Evolutionary conservation across 2,888 invertebrate genomes (phyloP).

Genomic region (Mesorhabditis belari): DNA sequence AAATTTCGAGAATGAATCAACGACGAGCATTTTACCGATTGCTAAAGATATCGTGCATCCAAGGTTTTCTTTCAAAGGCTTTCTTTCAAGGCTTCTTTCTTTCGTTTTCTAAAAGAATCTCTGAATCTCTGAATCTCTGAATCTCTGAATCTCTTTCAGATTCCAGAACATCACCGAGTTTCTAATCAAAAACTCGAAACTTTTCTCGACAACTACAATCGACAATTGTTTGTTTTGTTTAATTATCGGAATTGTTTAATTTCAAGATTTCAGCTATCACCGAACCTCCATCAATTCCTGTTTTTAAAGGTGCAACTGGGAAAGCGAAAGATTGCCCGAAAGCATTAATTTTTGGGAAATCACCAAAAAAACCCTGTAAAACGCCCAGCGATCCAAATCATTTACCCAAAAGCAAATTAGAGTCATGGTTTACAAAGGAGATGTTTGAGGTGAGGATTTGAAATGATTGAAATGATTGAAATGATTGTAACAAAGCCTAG

Average conservation of each 20-base stretch:
- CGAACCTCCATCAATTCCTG: background rate
- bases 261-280: background rate
- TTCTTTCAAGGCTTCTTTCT: background rate
- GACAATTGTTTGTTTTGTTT: background rate
- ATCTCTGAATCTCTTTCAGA: too few relatives aligned
- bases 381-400: slow-evolving; percentile 37
- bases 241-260: background rate
- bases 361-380: slow-evolving; percentile 18
- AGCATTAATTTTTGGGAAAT: slow-evolving; percentile 10
- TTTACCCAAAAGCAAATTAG: slow-evolving; percentile 26
- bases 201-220: background rate
- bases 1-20: background rate
- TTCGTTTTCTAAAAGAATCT: too few relatives aligned
- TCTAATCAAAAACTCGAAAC: background rate
- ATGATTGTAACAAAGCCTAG: too few relatives aligned
- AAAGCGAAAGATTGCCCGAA: slow-evolving; percentile 9
- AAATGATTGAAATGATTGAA: too few relatives aligned
- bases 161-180: background rate
- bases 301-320: background rate
- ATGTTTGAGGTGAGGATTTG: slow-evolving; percentile 30
- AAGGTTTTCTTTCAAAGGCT: background rate
- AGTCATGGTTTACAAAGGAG: slow-evolving; percentile 43
- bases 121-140: too few relatives aligned
- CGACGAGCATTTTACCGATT: background rate
- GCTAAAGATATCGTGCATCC: background rate